Percentiles rank a stretch among this genome's conserved stretches.
Evolutionary conservation across 2,797 vertebrate species (phyloP).

Genomic region (Vipera latastei): DNA sequence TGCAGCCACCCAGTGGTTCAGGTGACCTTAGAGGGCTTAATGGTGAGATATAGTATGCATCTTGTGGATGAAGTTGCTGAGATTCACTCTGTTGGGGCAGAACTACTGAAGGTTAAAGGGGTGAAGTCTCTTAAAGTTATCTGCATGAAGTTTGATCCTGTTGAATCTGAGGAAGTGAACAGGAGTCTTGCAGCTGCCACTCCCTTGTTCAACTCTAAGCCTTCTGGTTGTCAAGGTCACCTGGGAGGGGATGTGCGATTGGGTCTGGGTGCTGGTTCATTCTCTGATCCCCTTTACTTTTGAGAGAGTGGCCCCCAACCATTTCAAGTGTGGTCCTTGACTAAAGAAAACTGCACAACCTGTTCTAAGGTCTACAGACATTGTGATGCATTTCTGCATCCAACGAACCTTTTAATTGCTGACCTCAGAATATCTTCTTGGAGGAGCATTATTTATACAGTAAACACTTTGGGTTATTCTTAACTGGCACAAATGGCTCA

Average conservation of each 20-base stretch:
- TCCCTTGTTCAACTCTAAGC: no score
- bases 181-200: no score
- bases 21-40: not conserved
- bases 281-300: not conserved
- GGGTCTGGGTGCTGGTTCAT: not conserved
- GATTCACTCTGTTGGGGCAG: no score
- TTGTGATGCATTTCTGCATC: not conserved
- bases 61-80: not conserved
- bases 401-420: not conserved
- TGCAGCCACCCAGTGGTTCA: not conserved
- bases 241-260: not conserved
- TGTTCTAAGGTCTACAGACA: not conserved
- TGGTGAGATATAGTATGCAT: not conserved
- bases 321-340: not conserved
- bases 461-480: not conserved
- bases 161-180: no score
- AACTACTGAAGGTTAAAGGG: no score
- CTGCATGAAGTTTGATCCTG: no score
- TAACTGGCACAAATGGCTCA: conserved; percentile 45
- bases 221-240: no score
- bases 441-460: not conserved
- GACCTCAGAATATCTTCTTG: not conserved
- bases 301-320: not conserved
- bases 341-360: not conserved
- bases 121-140: no score